These are phyloP conservation scores for Dynastes maya DNA, from an alignment of 2,888 invertebrate genomes.

Conservation along the genomic window DNA sequence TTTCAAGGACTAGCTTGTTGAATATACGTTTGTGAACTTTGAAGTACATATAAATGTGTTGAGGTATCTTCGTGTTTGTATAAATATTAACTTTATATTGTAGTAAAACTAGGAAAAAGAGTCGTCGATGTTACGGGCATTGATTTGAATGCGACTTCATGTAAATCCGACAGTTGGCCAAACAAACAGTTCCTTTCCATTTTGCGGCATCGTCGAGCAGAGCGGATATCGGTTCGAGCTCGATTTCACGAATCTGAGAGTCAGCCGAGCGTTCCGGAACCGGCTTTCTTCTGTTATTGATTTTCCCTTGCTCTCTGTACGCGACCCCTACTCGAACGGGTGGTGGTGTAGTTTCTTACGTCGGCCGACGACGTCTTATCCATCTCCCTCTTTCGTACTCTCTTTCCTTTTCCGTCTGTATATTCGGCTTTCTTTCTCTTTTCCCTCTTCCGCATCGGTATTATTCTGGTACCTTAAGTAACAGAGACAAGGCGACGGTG, in stretches of 20 bases:
- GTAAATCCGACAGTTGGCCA: conserved; percentile 67
- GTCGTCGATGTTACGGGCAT: conserved; percentile 48
- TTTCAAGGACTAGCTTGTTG: conserved; percentile 24
- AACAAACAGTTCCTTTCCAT: conserved; percentile 68
- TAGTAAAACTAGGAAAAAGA: conserved; percentile 14
- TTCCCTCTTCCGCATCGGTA: conserved; percentile 49
- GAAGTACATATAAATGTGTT: neutral
- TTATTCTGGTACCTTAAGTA: conserved; percentile 57
- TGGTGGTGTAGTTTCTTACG: conserved; percentile 57
- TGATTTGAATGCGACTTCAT: conserved; percentile 60
- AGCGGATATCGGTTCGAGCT: conserved; percentile 70
- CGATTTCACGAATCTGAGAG: conserved; percentile 72
- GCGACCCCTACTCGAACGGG: conserved; percentile 39
- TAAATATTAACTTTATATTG: conserved; percentile 11
- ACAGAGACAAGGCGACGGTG: conserved; percentile 61
- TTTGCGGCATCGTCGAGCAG: conserved; percentile 69
- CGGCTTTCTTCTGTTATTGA: conserved; percentile 72
- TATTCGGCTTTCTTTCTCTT: conserved; percentile 45
- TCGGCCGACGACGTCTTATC: conserved; percentile 51
- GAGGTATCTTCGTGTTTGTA: neutral
- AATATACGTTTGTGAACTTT: conserved; percentile 1
- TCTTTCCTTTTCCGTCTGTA: neutral
- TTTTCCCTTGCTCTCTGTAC: conserved; percentile 66
- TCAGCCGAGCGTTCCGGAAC: conserved; percentile 72
- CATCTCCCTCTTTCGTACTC: conserved; percentile 42